Evolutionary conservation across 2,888 invertebrate genomes (phyloP), one percentile per base, ranked within the genome.

Genomic region (Cephalotes varians): DNA sequence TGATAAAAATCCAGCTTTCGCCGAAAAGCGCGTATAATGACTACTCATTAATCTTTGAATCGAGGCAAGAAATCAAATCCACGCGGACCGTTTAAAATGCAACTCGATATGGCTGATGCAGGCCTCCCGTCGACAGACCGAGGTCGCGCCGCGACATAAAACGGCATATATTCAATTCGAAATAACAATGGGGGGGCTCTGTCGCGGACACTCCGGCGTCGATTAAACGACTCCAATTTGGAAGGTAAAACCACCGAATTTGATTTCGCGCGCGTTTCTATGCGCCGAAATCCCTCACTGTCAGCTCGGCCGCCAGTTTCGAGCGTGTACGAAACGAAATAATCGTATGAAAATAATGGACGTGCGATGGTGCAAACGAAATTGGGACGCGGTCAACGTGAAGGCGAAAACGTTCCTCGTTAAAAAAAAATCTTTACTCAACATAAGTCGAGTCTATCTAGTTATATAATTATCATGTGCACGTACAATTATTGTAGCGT

Each of bases 231-330:
- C 71, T 56, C 56, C 77, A 79, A 79, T 79, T 79, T 79, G 56
- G 56, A 69, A 56, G 71, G 77, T 79, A 79, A 79, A 79, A 79
- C 77, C 77, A 47, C 77, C 77, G 44, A 79, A 79, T 79, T 79
- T 79, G 77, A 79, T 79, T 79, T 79, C 77, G 56, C 71, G 34
- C 71, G 71, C 77, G 77, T 69, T 79, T 79, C 77, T 79, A 79
- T 79, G 77, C 69, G 56, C 71, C 25, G 25, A 79, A 79, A 79
- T 79, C 77, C 77, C 77, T 79, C 77, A 79, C 77, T 79, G 77
- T 79, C 77, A 79, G 18, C 69, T 44, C 54, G 67, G 25, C 34
- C 71, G 56, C 56, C 56, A 25, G 37, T 47, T 44, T 56, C 34
- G 56, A 31, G 40, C 69, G 44, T 44, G 18, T 44, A 56, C 77